Base-by-base conservation (phyloP, 2,113 vertebrate species). In the Odobenus rosmarus region DNA sequence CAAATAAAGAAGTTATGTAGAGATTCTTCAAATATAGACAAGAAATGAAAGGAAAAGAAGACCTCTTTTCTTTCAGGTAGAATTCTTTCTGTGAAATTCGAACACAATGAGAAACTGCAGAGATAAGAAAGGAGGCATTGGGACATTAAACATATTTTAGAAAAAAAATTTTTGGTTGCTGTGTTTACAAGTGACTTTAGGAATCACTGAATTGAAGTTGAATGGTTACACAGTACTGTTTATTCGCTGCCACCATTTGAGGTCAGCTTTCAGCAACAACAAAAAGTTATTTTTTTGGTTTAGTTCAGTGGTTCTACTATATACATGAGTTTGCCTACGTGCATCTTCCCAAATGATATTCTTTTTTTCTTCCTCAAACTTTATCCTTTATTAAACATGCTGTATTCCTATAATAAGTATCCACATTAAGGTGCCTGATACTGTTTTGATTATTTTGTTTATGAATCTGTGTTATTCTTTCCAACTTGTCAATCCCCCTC, bases 361-460 rank as follows among this genome's bases (percentile, higher is more conserved):
- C 9, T 46, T 74, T 51, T 88, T 86, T n/a, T 51, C 31, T 53
- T 59, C 16, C 64, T 33, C 11, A 82, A 85, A 49, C 7, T 51
- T 95, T 76, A 28, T 28, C 51, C 33, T 69, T 80, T 91, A 21
- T 62, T 55, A 55, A 18, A 53, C 55, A 64, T 39, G 6, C 24
- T 82, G 0, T 87, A 33, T 49, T 72, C 16, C 11, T 72, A 4
- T 61, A n/a, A 42, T 61, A 61, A 53, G 9, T 46, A 12, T 59
- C 21, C 11, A 33, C 19, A 14, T 77, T 53, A 80, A 84, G 21
- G 21, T 53, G 4, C 4, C 62, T 81, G 49, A 39, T 72, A 31
- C 3, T 16, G 2, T 87, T 96, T 88, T 88, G 19, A 67, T 86
- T 88, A 57, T 93, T 93, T 91, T 23, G 76, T 64, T 88, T 77